These are phyloP conservation scores for Diuraphis noxia DNA, from an alignment of 1,140 invertebrate species.

Conservation along the genomic window DNA sequence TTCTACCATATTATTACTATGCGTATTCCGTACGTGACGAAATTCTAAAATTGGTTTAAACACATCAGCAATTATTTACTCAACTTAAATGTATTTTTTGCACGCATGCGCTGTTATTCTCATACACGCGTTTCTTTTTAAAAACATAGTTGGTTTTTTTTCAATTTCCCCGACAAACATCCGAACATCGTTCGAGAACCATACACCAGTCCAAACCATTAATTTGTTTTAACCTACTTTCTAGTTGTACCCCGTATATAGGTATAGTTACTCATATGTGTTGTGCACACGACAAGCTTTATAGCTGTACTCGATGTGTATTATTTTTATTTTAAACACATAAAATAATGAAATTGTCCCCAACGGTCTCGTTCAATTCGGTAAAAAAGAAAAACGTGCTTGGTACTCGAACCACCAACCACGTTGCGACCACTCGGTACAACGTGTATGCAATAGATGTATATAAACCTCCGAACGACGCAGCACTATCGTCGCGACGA, in stretches of 20 bases:
- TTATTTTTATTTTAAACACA: neutral
- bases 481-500: neutral
- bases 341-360: conserved; percentile 29
- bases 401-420: neutral
- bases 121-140: neutral
- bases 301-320: neutral
- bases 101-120: neutral
- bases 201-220: neutral
- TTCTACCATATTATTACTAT: neutral
- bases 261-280: neutral
- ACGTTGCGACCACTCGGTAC: neutral
- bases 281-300: neutral
- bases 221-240: conserved; percentile 1
- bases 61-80: conserved; percentile 3
- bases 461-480: neutral
- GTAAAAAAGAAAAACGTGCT: neutral
- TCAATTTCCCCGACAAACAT: neutral
- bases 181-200: neutral
- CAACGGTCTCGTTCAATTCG: conserved; percentile 29
- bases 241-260: neutral
- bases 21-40: neutral
- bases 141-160: neutral
- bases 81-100: neutral
- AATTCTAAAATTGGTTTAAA: neutral
- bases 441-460: neutral